Percentiles rank a stretch among this genome's conserved stretches.
Evolutionary conservation across 2,797 vertebrate species (phyloP).

Genomic region (Lindbergichthys nudifrons): DNA sequence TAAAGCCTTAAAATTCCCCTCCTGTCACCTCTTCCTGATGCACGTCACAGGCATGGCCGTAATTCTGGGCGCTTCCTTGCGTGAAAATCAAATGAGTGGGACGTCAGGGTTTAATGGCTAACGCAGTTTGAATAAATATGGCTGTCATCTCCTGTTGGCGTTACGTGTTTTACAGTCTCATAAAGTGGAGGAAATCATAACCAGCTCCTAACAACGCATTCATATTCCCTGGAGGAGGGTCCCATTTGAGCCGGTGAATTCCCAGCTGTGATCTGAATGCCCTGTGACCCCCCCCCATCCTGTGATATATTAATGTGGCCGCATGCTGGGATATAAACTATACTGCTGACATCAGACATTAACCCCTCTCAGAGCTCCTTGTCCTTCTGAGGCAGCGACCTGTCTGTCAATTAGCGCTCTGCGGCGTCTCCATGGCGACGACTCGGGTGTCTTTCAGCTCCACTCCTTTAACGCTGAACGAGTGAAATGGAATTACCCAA

Average conservation of each 20-base stretch:
- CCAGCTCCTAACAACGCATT: conserved; percentile 20
- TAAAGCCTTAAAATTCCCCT: conserved; percentile 41
- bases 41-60: not conserved
- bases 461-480: conserved; percentile 40
- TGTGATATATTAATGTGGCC: conserved; percentile 31
- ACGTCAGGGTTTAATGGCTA: conserved; percentile 22
- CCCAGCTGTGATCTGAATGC: conserved; percentile 56
- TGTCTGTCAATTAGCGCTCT: conserved; percentile 57
- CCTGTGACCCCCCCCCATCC: conserved; percentile 49
- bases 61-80: conserved; percentile 9
- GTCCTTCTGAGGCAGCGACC: conserved; percentile 40
- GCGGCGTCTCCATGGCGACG: conserved; percentile 54
- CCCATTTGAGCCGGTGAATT: conserved; percentile 47
- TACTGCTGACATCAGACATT: conserved; percentile 58
- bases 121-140: conserved; percentile 2
- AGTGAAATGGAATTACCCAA: conserved; percentile 52
- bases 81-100: conserved; percentile 30
- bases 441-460: conserved; percentile 55
- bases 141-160: not conserved
- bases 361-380: conserved; percentile 54
- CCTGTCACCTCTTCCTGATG: conserved; percentile 14
- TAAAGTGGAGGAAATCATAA: conserved; percentile 29
- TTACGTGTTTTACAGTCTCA: not conserved
- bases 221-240: conserved; percentile 25
- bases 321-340: conserved; percentile 39